Evolutionary conservation across 1,140 invertebrate species (phyloP), one percentile per base, ranked within the genome.

Genomic region (Colletes gigas): DNA sequence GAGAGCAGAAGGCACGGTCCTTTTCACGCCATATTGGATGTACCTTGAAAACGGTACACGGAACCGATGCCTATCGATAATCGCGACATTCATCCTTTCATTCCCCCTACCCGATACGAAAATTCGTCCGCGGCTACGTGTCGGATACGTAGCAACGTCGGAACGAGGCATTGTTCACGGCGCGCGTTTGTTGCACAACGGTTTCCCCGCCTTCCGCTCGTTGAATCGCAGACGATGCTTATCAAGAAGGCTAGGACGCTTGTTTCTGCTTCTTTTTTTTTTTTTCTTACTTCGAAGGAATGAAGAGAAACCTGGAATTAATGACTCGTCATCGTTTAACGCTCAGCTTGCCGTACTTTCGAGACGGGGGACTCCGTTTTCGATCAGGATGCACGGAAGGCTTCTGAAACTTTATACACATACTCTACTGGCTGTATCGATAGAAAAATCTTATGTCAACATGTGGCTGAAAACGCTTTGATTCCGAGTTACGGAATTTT

Each of bases 11-110:
- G 82, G 86, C 74, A 81, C 78, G 76, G 77, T 84, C 89, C 87
- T 91, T 91, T 90, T 90, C 88, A 89, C 88, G 88, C 82, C 85
- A 85, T 89, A 81, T 88, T 88, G 88, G 83, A 87, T 90, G 84
- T 87, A 84, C 86, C 88, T 87, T 79, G 81, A 85, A 87, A 90
- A 89, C 86, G 86, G 84, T 83, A 84, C 85, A 84, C 88, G 85
- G 77, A 84, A 83, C 62, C 83, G 88, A 89, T 90, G 89, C 81
- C 89, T 90, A 92, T 92, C 90, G 88, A 91, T 88, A 88, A 92
- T 92, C 91, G 84, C 88, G 89, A 90, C 89, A 90, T 85, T 87
- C 81, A 82, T 87, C 88, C 84, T 84, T 89, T 83, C 86, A 47
- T 88, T 83, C 67, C 54, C 73, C 70, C 54, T 65, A 17, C 47